Evolutionary conservation across 2,113 vertebrate species (phyloP), one percentile per base, ranked within the genome.

Genomic region (Periophthalmodon schlosseri): DNA sequence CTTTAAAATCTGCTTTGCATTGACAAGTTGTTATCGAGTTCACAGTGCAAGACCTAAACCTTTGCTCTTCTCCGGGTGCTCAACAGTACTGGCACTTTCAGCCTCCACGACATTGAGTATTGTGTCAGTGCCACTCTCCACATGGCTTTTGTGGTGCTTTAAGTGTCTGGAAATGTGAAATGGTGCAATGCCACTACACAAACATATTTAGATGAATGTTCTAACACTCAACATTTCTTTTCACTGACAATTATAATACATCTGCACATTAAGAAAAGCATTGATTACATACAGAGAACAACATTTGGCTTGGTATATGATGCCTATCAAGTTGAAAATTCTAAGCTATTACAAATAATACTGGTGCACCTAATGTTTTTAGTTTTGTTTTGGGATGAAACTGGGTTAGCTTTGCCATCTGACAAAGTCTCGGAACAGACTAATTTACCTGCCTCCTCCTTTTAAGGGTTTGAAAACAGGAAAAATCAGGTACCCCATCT

Each of bases 1-100:
- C 66, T 73, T 68, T 54, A 49, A 63, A 70, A 18, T 34, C 0
- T 24, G 28, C 58, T 68, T 67, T 67, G 39, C 68, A 76, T 57
- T 73, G 71, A 72, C 14, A 23, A 57, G 52, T 66, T 24, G 0
- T 39, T 28, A 36, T 5, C 4, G 20, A 72, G 70, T 72, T 72
- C 73, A 68, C 46, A 20, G 56, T 56, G 47, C 58, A 11, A 60
- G 34, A n/a, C 8, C 23, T 15, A 77, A 73, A 73, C 44, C 46
- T 72, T 34, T 39, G 54, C n/a, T 57, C 13, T 20, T 3, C 60
- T 67, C 20, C 69, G 64, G 39, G 67, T 81, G 52, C 14, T 33
- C 16, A 1, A 63, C 28, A 52, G 16, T 39, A 47, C 33, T 64
- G 0, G 33, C 28, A n/a, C 60, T 58, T 67, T 63, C 39, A 15